Conservation (phyloP, 2,113 vertebrate genomes). For the Hymenochirus boettgeri region DNA sequence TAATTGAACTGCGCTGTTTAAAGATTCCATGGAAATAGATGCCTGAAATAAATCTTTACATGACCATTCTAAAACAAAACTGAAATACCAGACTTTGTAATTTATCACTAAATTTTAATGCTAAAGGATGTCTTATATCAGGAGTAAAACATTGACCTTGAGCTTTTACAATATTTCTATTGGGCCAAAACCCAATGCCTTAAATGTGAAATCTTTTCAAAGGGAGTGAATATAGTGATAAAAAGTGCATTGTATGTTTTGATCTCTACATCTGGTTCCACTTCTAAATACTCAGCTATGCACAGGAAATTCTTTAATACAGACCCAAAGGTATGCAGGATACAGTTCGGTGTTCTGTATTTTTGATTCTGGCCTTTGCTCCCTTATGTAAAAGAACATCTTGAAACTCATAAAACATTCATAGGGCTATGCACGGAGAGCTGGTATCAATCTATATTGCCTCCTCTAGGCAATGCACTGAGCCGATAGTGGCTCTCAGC, state of each 20-base stretch:
- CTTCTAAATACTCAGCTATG: neutral
- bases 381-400: too few species aligned
- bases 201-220: neutral
- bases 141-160: neutral
- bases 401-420: too few species aligned
- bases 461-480: too few species aligned
- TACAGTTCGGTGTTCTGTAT: too few species aligned
- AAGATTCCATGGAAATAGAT: neutral
- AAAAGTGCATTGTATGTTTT: neutral
- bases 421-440: too few species aligned
- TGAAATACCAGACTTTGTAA: neutral
- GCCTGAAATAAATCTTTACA: neutral
- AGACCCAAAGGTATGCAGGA: too few species aligned
- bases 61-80: slow-evolving; percentile 5
- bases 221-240: neutral
- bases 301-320: too few species aligned
- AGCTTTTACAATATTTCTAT: neutral
- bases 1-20: slow-evolving; percentile 5
- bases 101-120: neutral
- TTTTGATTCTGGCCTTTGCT: too few species aligned
- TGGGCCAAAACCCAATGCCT: neutral
- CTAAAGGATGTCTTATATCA: slow-evolving; percentile 1
- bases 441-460: too few species aligned
- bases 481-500: too few species aligned
- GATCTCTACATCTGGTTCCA: neutral